Evolutionary conservation across 1,140 invertebrate genomes (phyloP), one percentile per base, ranked within the genome.

Genomic region (Bombus ignitus): DNA sequence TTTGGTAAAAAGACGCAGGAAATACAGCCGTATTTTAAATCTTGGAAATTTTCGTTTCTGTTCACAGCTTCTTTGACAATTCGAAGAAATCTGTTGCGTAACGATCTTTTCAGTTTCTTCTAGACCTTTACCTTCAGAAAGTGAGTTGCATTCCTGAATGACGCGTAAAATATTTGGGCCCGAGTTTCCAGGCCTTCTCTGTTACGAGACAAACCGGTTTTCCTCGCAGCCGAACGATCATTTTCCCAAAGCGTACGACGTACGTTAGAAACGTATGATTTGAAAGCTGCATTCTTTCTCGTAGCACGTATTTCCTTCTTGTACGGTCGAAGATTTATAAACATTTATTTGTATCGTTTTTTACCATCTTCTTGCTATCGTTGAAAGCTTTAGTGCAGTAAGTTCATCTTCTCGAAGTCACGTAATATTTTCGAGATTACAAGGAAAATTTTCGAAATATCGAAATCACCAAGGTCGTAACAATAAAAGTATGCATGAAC

Each of bases 201-300:
- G n/a, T 68, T 47, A 62, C n/a, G 22, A 78, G 42, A 32, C 15
- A 87, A 86, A 83, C 74, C 85, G 44, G 73, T 83, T 87, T 83
- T 86, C 57, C 85, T 72, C 47, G 9, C 44, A 77, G 65, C n/a
- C 12, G 47, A 80, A 47, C 42, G 57, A 42, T 39, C 68, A 62
- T 66, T 87, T 87, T 87, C 44, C 81, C 85, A 86, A 70, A 65
- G 70, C 25, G 9, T 37, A 22, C 44, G 1, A 1, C 8, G 1
- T 9, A 25, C 13, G n/a, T 82, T 44, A 35, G 37, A 68, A 13
- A 9, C 6, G 35, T 1, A 5, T 8, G 1, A 53, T 42, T 70
- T 18, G 28, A 70, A 70, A 57, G 37, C 53, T n/a, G 13, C n/a
- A n/a, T 68, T 78, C 35, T 57, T 35, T n/a, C 35, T 32, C n/a